Conservation (phyloP, 2,113 vertebrate genomes). For the Stigmatopora argus region DNA sequence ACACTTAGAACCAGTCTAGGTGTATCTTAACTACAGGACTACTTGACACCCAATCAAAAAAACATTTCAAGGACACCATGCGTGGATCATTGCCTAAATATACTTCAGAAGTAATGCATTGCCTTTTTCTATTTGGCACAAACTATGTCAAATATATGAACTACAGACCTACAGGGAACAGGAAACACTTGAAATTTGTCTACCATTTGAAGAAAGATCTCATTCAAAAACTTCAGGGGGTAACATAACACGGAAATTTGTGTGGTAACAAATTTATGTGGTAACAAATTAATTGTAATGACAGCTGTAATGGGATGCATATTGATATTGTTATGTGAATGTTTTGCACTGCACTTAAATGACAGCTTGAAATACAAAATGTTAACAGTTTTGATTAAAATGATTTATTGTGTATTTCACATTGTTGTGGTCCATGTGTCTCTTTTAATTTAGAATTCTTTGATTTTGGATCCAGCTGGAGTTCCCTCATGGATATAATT, state of each 20-base stretch:
- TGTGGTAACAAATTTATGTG: too few relatives aligned
- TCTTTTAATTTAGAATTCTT: not conserved
- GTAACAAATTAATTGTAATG: not conserved
- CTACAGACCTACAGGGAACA: not conserved
- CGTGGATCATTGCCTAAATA: too few relatives aligned
- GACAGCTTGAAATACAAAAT: not conserved
- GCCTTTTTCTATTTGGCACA: too few relatives aligned
- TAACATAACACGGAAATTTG: not conserved
- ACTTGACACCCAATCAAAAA: too few relatives aligned
- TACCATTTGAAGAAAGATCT: not conserved
- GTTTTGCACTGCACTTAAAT: not conserved
- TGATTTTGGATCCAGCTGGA: not conserved
- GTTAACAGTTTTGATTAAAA: conserved; percentile 24
- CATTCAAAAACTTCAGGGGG: not conserved
- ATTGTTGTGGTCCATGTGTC: not conserved
- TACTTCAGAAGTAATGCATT: too few relatives aligned
- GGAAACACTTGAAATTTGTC: not conserved
- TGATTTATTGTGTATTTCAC: conserved; percentile 10
- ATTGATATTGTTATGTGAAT: not conserved
- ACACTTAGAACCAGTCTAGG: too few relatives aligned
- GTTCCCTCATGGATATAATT: conserved; percentile 20
- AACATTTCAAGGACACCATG: too few relatives aligned
- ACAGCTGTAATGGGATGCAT: not conserved
- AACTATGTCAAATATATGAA: not conserved
- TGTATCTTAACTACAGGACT: too few relatives aligned